These are phyloP conservation scores for Aythya baeri DNA, from an alignment of 2,113 vertebrate genomes.

Conservation along the genomic window DNA sequence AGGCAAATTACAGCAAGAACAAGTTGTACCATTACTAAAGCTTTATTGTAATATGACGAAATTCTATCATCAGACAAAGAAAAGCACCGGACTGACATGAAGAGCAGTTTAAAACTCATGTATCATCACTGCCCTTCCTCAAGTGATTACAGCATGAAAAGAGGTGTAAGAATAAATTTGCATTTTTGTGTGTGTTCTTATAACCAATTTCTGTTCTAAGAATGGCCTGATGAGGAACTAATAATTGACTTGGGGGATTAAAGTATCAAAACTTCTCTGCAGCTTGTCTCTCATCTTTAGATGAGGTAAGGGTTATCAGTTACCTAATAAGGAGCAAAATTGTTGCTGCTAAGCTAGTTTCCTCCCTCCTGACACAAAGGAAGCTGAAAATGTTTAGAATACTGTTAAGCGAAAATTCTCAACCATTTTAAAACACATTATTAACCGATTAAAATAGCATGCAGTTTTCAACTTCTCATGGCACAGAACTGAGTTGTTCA, in stretches of 20 bases:
- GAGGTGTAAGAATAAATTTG: slow-evolving; percentile 32
- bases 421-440: background rate
- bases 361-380: background rate
- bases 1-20: slow-evolving; percentile 5
- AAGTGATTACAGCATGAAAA: slow-evolving; percentile 33
- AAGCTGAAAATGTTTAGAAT: background rate
- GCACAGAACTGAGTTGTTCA: background rate
- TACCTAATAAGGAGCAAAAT: slow-evolving; percentile 19
- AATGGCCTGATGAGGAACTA: background rate
- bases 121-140: background rate
- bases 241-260: background rate
- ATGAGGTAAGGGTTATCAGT: slow-evolving; percentile 29
- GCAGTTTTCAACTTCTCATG: background rate
- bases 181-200: background rate
- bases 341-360: background rate
- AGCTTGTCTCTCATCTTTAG: background rate
- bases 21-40: background rate
- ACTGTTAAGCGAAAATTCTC: background rate
- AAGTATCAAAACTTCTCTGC: slow-evolving; percentile 3
- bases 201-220: background rate
- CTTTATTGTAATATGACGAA: slow-evolving; percentile 27
- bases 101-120: background rate
- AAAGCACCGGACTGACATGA: background rate
- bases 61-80: slow-evolving; percentile 7
- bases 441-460: background rate